Base-by-base conservation (phyloP, 2,797 vertebrate species). In the Hemibagrus guttatus region DNA sequence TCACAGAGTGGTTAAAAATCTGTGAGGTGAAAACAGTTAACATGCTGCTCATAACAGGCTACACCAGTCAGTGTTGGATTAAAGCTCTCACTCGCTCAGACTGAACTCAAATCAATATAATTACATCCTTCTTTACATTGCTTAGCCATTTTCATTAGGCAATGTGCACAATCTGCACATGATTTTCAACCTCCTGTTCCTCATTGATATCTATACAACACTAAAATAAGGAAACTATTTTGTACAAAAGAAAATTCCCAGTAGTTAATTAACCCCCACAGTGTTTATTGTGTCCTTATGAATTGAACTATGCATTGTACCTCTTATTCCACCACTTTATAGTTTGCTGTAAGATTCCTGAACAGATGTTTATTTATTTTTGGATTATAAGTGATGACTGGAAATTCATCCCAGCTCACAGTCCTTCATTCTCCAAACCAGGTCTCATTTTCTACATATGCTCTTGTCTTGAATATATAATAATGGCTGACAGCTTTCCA, bases 1-100 rank as follows among this genome's bases (percentile, higher is more conserved):
- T 85, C 86, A 87, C 87, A 87, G 86, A 68, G 61, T 80, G 68
- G 84, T 89, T 90, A 84, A 89, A 84, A 87, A 86, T 88, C 76
- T 83, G 79, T 64, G 84, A 88, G 89, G 83, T 9, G 1, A 81
- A 76, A 84, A 81, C 69, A 56, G 56, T 79, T 79, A 79, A 21
- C 76, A 61, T 21, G 52, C 76, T 46, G 54, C 28, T 19, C 54
- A 61, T 46, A 49, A 42, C 28, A 56, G 59, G 54, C 68, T 54
- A n/a, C 6, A 75, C 58, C 79, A 75, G 56, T 31, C 26, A 4
- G 56, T 81, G 19, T 49, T 39, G n/a, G 21, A 6, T 13, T 56
- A 63, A 26, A 59, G 16, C 35, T 64, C n/a, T 54, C 54, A 16
- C 84, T 63, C 42, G 3, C 12, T 79, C 42, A 71, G 35, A 31